Percentiles rank a stretch among this genome's conserved stretches.
These are phyloP conservation scores for Neoseiulus cucumeris DNA, from an alignment of 1,140 invertebrate species.

Conservation along the genomic window DNA sequence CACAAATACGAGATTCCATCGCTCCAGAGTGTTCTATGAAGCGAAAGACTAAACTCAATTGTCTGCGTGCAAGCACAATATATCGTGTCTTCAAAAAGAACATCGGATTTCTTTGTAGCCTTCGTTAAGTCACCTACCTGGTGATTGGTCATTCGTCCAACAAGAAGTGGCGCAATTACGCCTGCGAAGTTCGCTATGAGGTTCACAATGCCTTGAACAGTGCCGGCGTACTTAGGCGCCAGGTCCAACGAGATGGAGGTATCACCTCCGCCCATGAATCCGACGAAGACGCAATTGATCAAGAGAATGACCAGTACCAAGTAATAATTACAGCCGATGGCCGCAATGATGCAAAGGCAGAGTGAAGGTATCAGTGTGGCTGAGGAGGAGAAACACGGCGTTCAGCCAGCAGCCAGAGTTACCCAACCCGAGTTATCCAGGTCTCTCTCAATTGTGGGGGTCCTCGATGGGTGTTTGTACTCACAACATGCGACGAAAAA, in stretches of 20 bases:
- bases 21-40: neutral
- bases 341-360: neutral
- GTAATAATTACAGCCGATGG: neutral
- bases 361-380: neutral
- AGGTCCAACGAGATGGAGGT: neutral
- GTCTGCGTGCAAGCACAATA: too few species aligned
- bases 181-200: neutral
- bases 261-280: neutral
- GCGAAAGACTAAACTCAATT: neutral
- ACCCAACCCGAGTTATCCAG: too few species aligned
- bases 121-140: neutral
- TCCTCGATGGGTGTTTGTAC: too few species aligned
- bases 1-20: neutral
- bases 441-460: too few species aligned
- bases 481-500: neutral
- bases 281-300: neutral
- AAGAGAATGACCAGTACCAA: neutral
- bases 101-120: too few species aligned
- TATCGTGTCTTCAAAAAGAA: too few species aligned
- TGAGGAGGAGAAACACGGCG: neutral
- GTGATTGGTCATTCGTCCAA: neutral
- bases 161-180: neutral
- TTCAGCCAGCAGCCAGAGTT: too few species aligned
- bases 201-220: neutral
- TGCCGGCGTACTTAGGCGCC: neutral